phyloP scores from a whole-genome alignment of 2,113 vertebrate genomes.

The Pleuronectes platessa region DNA sequence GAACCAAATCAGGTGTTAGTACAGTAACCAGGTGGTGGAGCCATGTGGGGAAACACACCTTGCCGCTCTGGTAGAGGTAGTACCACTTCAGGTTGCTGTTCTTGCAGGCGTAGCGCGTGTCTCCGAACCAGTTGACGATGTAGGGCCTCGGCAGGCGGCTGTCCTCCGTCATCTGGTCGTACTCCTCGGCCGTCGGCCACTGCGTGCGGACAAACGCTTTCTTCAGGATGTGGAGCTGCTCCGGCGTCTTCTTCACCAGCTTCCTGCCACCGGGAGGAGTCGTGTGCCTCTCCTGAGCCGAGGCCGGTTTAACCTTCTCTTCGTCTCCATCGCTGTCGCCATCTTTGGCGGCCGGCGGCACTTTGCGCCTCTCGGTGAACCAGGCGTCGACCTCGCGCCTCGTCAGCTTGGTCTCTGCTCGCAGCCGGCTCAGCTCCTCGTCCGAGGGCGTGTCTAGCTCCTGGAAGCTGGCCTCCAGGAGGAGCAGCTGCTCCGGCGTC shows the following conservation, averaged over 20 bases:
- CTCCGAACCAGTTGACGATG: slow-evolving; percentile 98
- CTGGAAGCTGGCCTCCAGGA: slow-evolving; percentile 92
- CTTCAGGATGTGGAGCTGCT: slow-evolving; percentile 94
- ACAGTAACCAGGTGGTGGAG: too few relatives aligned
- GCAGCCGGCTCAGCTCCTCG: slow-evolving; percentile 92
- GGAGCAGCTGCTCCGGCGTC: slow-evolving; percentile 89
- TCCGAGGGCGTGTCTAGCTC: slow-evolving; percentile 87
- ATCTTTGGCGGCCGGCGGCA: slow-evolving; percentile 69
- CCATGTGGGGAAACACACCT: slow-evolving; percentile 36
- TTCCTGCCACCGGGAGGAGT: slow-evolving; percentile 73
- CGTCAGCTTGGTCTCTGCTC: slow-evolving; percentile 92
- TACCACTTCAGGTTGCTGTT: slow-evolving; percentile 98
- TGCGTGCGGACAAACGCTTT: slow-evolving; percentile 93
- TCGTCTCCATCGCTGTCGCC: slow-evolving; percentile 34
- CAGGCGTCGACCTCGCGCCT: slow-evolving; percentile 94
- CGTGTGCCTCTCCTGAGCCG: slow-evolving; percentile 58
- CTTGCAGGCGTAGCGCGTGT: slow-evolving; percentile 96
- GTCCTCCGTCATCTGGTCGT: slow-evolving; percentile 91
- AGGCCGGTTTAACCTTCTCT: slow-evolving; percentile 22
- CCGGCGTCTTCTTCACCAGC: slow-evolving; percentile 90
- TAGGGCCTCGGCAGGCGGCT: slow-evolving; percentile 91
- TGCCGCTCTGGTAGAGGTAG: slow-evolving; percentile 89
- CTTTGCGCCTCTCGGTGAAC: slow-evolving; percentile 92
- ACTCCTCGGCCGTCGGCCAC: slow-evolving; percentile 93
- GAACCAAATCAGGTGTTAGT: too few relatives aligned